Conservation (phyloP, 2,888 invertebrate species). For the Hypercompe scribonia region DNA sequence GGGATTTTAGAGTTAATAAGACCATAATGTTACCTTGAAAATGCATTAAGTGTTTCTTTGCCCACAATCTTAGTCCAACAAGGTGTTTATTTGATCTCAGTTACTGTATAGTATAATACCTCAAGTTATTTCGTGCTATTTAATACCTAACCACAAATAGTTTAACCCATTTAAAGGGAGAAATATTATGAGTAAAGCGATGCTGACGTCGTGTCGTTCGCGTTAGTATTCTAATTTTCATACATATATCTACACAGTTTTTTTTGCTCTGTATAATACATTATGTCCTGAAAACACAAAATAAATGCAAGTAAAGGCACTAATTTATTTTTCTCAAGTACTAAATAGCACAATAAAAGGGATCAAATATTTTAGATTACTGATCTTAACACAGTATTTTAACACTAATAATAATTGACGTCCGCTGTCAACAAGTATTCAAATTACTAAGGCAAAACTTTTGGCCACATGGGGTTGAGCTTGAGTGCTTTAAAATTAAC, state of each 20-base stretch:
- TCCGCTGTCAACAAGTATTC: not conserved
- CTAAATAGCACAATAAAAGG: not conserved
- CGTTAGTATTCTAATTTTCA: not conserved
- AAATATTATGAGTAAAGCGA: not conserved
- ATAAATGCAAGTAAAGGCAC: not conserved
- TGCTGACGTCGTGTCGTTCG: not conserved
- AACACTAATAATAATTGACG: too few relatives aligned
- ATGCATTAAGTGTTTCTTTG: not conserved
- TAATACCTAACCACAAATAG: not conserved
- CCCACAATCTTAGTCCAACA: not conserved
- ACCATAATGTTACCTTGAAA: not conserved
- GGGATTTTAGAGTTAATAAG: not conserved
- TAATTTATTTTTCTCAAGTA: not conserved
- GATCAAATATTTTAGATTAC: not conserved
- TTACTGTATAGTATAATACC: not conserved
- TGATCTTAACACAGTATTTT: not conserved
- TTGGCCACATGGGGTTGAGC: not conserved
- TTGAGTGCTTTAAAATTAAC: not conserved
- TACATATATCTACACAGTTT: not conserved
- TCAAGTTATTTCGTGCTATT: not conserved
- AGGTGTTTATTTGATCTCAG: not conserved
- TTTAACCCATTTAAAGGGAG: not conserved
- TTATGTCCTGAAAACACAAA: not conserved
- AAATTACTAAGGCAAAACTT: not conserved
- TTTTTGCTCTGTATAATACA: not conserved